Percentiles rank a stretch among this genome's conserved stretches.
Conservation (phyloP, 2,797 vertebrate species). For the Acridotheres tristis region DNA sequence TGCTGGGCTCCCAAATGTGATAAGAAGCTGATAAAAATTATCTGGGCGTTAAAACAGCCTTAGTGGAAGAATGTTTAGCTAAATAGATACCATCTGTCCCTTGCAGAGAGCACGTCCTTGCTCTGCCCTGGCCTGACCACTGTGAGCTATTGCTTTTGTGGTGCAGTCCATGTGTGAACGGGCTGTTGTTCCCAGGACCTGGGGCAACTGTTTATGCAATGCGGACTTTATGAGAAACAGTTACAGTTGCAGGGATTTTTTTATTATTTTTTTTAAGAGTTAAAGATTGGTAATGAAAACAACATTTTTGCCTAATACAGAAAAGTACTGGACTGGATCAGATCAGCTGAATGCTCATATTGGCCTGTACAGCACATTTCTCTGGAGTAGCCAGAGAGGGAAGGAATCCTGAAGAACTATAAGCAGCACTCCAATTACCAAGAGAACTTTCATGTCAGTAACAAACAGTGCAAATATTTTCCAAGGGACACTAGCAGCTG, state of each 20-base stretch:
- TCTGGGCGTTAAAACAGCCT: constrained; percentile 51
- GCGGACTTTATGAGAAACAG: constrained; percentile 70
- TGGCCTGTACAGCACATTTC: constrained; percentile 6
- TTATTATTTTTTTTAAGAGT: not conserved
- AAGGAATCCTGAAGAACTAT: constrained; percentile 45
- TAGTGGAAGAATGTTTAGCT: constrained; percentile 63
- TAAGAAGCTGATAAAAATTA: constrained; percentile 70
- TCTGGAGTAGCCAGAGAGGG: not conserved
- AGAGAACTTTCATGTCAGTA: constrained; percentile 54
- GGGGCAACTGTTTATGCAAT: constrained; percentile 62
- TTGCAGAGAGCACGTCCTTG: constrained; percentile 21
- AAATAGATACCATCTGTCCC: constrained; percentile 71
- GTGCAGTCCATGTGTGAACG: not conserved
- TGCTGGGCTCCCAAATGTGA: constrained; percentile 56
- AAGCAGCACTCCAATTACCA: constrained; percentile 48
- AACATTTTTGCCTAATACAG: constrained; percentile 71
- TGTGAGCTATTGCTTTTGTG: constrained; percentile 39
- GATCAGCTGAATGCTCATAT: constrained; percentile 37
- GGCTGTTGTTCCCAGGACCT: constrained; percentile 69
- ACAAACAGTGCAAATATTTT: constrained; percentile 56
- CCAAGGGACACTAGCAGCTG: constrained; percentile 26
- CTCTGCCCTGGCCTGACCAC: constrained; percentile 33
- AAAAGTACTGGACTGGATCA: constrained; percentile 58
- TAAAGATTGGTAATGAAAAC: constrained; percentile 68
- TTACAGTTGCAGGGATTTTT: not conserved